These are phyloP conservation scores for Fragum whitleyi DNA, from an alignment of 2,888 invertebrate genomes.

Conservation along the genomic window DNA sequence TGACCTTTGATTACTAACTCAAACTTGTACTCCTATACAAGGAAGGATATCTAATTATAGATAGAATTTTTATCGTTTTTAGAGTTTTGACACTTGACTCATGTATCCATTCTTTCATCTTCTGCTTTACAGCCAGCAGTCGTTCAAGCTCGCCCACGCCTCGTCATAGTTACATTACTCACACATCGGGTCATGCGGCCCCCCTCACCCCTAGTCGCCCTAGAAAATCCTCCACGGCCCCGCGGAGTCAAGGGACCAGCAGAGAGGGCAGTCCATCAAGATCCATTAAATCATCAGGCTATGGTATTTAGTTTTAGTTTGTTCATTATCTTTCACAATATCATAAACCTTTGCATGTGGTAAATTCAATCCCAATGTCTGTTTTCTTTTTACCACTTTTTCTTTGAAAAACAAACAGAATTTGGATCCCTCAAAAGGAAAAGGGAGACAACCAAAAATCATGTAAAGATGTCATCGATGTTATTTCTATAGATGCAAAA, in stretches of 20 bases:
- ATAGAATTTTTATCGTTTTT: too few species aligned
- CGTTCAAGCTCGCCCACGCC: conserved; percentile 97
- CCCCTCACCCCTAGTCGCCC: conserved; percentile 70
- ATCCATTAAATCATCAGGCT: conserved; percentile 60
- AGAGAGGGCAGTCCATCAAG: conserved; percentile 85
- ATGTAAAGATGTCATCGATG: too few species aligned
- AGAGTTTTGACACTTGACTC: background rate
- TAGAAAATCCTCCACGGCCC: conserved; percentile 74
- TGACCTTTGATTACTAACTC: too few species aligned
- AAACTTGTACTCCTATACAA: too few species aligned
- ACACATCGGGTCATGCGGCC: conserved; percentile 80
- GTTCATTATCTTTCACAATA: background rate
- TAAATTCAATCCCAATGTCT: background rate
- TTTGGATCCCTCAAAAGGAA: too few species aligned
- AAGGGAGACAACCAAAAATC: too few species aligned
- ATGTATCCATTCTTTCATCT: background rate
- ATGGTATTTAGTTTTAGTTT: conserved; percentile 46
- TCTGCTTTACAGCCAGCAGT: conserved; percentile 91
- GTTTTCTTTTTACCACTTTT: background rate
- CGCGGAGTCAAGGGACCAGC: conserved; percentile 85
- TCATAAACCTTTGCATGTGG: background rate
- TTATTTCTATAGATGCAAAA: too few species aligned
- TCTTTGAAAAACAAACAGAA: background rate
- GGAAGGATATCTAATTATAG: too few species aligned
- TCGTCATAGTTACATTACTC: conserved; percentile 91